Evolutionary conservation across 2,888 invertebrate species (phyloP).

Genomic region (Meghimatium bilineatum): DNA sequence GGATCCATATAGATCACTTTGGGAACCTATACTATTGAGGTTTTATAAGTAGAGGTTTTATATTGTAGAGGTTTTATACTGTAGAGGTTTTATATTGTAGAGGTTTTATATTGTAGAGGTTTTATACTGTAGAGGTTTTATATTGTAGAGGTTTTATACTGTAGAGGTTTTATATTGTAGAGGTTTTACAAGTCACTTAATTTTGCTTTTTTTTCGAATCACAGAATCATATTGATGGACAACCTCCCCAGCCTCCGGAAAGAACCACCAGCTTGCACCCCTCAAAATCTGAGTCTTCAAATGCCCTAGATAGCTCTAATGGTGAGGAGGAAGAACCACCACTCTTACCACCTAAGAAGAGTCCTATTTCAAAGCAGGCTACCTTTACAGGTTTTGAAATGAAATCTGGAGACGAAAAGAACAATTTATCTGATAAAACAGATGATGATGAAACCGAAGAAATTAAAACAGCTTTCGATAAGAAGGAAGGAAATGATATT

Average conservation of each 20-base stretch:
- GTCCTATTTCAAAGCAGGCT: neutral
- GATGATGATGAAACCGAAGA: neutral
- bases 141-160: no score
- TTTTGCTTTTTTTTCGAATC: neutral
- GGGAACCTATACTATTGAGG: no score
- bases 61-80: no score
- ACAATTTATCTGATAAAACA: neutral
- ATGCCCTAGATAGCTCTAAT: constrained; percentile 48
- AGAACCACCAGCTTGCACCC: constrained; percentile 9
- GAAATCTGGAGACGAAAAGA: constrained; percentile 24
- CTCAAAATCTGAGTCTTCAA: constrained; percentile 8
- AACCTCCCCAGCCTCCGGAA: constrained; percentile 53
- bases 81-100: no score
- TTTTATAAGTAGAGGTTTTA: no score
- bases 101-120: no score
- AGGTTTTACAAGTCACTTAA: neutral
- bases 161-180: no score
- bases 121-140: no score
- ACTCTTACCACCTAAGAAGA: constrained; percentile 46
- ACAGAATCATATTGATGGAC: constrained; percentile 37
- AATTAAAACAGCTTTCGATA: neutral
- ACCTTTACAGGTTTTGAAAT: constrained; percentile 18
- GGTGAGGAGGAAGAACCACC: constrained; percentile 51
- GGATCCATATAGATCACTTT: no score
- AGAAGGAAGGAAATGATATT: constrained; percentile 9